These are phyloP conservation scores for Smithornis capensis DNA, from an alignment of 2,113 vertebrate species.

Conservation along the genomic window DNA sequence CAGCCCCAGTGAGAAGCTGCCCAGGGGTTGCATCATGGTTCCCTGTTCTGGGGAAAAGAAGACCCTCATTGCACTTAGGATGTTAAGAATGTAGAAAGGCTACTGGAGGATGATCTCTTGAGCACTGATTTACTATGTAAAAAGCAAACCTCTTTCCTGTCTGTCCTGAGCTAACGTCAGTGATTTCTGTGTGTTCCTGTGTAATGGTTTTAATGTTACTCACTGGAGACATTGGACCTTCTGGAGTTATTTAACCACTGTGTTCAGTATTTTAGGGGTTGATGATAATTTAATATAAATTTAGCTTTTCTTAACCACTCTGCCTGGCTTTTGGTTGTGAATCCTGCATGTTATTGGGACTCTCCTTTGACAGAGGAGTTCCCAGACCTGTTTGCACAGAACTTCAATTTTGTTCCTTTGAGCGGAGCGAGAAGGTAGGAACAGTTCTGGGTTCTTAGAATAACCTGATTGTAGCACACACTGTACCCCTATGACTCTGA, in stretches of 20 bases:
- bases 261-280: constrained; percentile 84
- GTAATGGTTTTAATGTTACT: constrained; percentile 90
- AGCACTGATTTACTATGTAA: constrained; percentile 86
- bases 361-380: neutral
- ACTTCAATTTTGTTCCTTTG: neutral
- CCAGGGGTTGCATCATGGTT: neutral
- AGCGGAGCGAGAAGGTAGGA: neutral
- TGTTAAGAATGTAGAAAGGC: constrained; percentile 82
- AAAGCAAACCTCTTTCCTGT: constrained; percentile 74
- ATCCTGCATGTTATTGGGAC: neutral
- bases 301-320: constrained; percentile 81
- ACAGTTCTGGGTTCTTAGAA: neutral
- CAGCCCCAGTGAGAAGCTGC: neutral
- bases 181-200: constrained; percentile 70
- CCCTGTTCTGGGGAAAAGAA: neutral
- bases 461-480: neutral
- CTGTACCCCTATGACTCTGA: neutral
- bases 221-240: constrained; percentile 89
- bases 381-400: neutral
- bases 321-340: constrained; percentile 72
- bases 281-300: constrained; percentile 87
- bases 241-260: constrained; percentile 97
- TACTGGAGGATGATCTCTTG: constrained; percentile 77
- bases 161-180: constrained; percentile 74
- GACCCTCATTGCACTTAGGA: constrained; percentile 63